Base-by-base conservation (phyloP, 2,888 invertebrate genomes). In the Atherix ibis region DNA sequence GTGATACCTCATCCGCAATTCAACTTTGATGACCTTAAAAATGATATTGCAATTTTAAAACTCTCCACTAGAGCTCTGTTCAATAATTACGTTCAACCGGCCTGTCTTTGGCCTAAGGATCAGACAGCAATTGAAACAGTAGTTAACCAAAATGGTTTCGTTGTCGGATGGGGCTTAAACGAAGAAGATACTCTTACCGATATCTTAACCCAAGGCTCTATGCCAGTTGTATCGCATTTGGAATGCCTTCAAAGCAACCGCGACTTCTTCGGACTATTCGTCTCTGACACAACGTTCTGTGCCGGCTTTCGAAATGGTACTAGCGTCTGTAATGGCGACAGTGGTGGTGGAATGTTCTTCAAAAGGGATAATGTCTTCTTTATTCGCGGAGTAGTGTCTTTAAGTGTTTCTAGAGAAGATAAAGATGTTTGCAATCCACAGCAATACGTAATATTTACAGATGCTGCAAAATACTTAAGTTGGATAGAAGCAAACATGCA, bases 301-400 rank as follows among this genome's bases (percentile, higher is more conserved):
- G 44, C 41, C 2, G 44, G 44, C n/a, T 41, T 31, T 34, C 25
- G 38, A 17, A 44, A 44, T 31, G 44, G 44, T n/a, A 64, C 57
- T 4, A 66, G 65, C 35, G 63, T 63, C 4, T 68, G 68, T 41
- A 65, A 66, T 27, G 67, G 66, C 2, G 67, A 67, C 41, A 66
- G 67, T 33, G 68, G 68, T 2, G 64, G 66, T 26, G 67, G 64
- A 1, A 57, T 65, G 41, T 43, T 55, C 14, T 51, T 68, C 4
- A 31, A 38, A 34, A 12, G 27, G 4, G 22, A 38, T 27, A 27
- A 19, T n/a, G 24, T 26, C 13, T 44, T 32, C 25, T 32, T 35
- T 29, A 14, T 44, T 15, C 32, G 44, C 9, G 44, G 44, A 13
- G 38, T 44, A 18, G 43, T 42, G n/a, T 44, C 44, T 5, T 15